Evolutionary conservation across 2,888 invertebrate genomes (phyloP).

Genomic region (Drosophila prostipennis): DNA sequence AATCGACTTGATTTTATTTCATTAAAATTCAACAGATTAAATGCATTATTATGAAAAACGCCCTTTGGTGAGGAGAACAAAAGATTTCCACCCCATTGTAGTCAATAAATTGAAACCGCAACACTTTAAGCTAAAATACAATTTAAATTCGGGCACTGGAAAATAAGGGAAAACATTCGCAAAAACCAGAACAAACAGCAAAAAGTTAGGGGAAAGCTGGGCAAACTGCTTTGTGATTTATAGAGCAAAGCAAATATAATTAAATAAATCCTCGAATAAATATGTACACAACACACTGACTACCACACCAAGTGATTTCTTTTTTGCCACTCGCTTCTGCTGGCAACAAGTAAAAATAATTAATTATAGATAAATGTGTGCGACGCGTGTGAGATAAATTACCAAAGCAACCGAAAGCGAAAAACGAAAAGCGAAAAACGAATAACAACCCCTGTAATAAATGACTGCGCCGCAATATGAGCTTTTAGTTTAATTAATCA

Average conservation of each 20-base stretch:
- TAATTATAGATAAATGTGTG: conserved; percentile 73
- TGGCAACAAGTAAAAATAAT: conserved; percentile 62
- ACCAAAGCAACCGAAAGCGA: conserved; percentile 17
- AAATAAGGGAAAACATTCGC: not conserved
- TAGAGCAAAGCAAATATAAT: conserved; percentile 45
- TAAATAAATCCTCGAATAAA: conserved; percentile 46
- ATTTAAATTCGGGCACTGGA: conserved; percentile 13
- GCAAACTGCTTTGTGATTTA: conserved; percentile 42
- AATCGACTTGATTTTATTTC: not conserved
- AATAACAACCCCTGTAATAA: conserved; percentile 49
- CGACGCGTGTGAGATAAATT: conserved; percentile 51
- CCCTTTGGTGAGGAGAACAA: not conserved
- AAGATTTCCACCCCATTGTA: not conserved
- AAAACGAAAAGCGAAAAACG: conserved; percentile 13
- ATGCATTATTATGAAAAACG: too few relatives aligned
- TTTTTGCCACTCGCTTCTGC: conserved; percentile 43
- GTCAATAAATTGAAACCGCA: conserved; percentile 7
- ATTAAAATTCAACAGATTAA: not conserved
- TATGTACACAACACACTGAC: conserved; percentile 4
- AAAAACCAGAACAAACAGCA: not conserved
- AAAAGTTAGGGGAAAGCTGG: not conserved
- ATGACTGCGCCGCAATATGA: conserved; percentile 76
- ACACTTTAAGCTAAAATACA: conserved; percentile 8
- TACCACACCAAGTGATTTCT: conserved; percentile 31
- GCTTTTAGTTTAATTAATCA: conserved; percentile 79